These are phyloP conservation scores for Prunella fulvescens DNA, from an alignment of 2,113 vertebrate species.

Conservation along the genomic window DNA sequence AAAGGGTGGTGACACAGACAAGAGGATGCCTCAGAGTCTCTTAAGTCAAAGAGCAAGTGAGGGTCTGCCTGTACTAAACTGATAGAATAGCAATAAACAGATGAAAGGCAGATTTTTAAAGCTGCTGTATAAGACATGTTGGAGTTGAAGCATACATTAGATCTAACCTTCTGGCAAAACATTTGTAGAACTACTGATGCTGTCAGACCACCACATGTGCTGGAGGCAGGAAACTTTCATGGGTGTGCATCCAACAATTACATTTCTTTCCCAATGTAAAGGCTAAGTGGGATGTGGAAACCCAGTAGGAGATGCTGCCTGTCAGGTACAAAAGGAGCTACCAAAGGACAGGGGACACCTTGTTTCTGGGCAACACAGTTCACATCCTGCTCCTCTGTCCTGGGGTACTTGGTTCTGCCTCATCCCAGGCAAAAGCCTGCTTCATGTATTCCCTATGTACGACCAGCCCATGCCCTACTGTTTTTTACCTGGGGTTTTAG, in stretches of 20 bases:
- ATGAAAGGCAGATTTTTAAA: not conserved
- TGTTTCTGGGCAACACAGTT: not conserved
- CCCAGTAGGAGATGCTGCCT: not conserved
- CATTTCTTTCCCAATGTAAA: not conserved
- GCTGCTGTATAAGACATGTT: not conserved
- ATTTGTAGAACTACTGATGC: not conserved
- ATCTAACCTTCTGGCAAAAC: not conserved
- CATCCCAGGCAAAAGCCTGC: not conserved
- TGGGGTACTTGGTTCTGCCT: not conserved
- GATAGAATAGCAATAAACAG: not conserved
- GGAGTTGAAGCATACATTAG: not conserved
- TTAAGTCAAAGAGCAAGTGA: not conserved
- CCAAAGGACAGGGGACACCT: not conserved
- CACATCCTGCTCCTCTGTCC: rapidly evolving
- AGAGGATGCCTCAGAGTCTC: not conserved
- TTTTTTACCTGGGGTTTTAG: not conserved
- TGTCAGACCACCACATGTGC: not conserved
- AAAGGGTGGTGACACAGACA: not conserved
- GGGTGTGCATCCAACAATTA: not conserved
- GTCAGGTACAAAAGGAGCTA: not conserved
- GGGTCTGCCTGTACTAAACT: not conserved
- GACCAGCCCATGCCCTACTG: rapidly evolving
- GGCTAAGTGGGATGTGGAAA: not conserved
- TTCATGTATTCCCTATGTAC: rapidly evolving
- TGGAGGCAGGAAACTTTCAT: not conserved